Percentiles rank a stretch among this genome's conserved stretches.
These are phyloP conservation scores for Celastrina argiolus DNA, from an alignment of 2,888 invertebrate species.

Conservation along the genomic window DNA sequence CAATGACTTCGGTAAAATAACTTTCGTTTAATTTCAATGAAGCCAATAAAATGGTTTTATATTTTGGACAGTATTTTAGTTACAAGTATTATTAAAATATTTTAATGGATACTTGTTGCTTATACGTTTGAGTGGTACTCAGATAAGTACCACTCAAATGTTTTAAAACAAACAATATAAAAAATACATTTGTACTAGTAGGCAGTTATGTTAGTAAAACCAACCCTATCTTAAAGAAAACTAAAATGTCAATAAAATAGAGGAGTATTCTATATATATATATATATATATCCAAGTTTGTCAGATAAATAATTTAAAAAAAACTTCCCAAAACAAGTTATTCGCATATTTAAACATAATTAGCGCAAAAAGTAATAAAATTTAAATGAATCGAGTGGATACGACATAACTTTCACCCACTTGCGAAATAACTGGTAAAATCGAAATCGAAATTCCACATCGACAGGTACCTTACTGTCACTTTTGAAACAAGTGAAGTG, in stretches of 20 bases:
- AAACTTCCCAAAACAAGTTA: not conserved
- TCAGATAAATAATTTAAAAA: not conserved
- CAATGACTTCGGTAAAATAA: constrained; percentile 6
- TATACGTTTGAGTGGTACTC: not conserved
- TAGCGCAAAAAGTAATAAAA: not conserved
- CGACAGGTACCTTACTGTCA: not conserved
- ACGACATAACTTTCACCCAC: not conserved
- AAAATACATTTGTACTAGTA: no score
- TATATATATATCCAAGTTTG: no score
- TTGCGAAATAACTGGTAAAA: constrained; percentile 11
- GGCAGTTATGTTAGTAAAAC: no score
- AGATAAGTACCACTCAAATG: not conserved
- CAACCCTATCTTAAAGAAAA: no score
- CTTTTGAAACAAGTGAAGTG: not conserved
- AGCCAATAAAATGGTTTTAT: not conserved
- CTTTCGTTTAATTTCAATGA: not conserved
- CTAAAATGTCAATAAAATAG: no score
- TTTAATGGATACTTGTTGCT: not conserved
- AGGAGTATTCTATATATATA: no score
- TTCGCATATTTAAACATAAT: not conserved
- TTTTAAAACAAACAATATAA: no score
- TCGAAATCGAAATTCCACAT: constrained; percentile 5
- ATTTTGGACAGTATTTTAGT: not conserved
- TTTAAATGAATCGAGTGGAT: not conserved
- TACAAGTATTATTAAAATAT: not conserved